phyloP scores from a whole-genome alignment of 2,888 invertebrate genomes.

The Shargacucullia verbasci region DNA sequence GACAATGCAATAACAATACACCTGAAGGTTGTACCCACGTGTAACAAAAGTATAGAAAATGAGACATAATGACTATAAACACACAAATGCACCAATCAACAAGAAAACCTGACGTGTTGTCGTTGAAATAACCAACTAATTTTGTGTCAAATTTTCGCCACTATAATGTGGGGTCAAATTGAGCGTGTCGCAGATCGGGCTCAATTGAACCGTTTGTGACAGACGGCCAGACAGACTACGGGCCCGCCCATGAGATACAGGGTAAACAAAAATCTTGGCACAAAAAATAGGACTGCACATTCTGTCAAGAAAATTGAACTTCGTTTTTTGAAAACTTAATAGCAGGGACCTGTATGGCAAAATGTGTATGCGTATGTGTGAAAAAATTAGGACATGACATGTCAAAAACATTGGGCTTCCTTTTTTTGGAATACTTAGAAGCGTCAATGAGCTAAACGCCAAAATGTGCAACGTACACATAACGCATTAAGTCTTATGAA shows the following conservation, averaged over 20 bases:
- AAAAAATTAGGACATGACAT: too few species aligned
- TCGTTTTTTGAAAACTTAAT: too few species aligned
- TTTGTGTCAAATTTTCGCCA: constrained; percentile 49
- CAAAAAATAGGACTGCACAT: not conserved
- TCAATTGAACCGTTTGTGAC: constrained; percentile 71
- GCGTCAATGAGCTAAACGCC: too few species aligned
- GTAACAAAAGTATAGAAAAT: constrained; percentile 24
- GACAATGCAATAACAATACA: constrained; percentile 14
- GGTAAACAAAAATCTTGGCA: constrained; percentile 11
- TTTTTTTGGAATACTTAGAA: too few species aligned
- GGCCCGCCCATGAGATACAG: constrained; percentile 26
- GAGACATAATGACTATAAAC: constrained; percentile 22
- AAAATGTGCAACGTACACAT: too few species aligned
- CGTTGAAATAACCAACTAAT: constrained; percentile 21
- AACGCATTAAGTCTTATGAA: too few species aligned
- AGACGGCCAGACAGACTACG: constrained; percentile 58
- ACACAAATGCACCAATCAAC: constrained; percentile 20
- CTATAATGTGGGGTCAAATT: constrained; percentile 51
- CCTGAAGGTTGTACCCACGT: constrained; percentile 10
- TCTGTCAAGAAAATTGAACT: too few species aligned
- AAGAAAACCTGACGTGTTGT: not conserved
- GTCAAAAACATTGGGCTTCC: too few species aligned
- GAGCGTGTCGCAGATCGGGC: constrained; percentile 58
- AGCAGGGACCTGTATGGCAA: too few species aligned
- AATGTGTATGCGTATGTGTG: too few species aligned